A percentile compares a stretch with the other conserved stretches of the same genome.
Conservation (phyloP, 2,888 invertebrate species). For the Drosophila mercatorum region DNA sequence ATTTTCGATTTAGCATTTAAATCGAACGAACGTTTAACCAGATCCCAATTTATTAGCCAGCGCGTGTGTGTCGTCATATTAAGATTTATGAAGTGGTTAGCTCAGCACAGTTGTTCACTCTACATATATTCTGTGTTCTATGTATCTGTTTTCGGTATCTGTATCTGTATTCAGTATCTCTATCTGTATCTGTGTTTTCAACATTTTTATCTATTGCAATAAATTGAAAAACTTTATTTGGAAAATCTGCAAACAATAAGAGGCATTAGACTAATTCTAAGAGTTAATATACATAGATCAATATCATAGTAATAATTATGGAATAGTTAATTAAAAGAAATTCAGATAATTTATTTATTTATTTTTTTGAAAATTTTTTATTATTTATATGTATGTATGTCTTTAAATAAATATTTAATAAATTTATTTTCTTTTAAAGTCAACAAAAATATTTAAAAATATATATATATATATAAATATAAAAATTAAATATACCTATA, state of each 20-base stretch:
- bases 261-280: too few species aligned
- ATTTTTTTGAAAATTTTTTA: too few species aligned
- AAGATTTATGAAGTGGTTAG: conserved; percentile 60
- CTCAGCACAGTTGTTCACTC: conserved; percentile 46
- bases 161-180: background rate
- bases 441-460: too few species aligned
- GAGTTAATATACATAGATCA: too few species aligned
- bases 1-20: conserved; percentile 38
- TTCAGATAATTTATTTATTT: too few species aligned
- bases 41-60: conserved; percentile 44
- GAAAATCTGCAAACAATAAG: background rate
- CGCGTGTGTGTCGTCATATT: conserved; percentile 58
- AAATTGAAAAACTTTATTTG: conserved; percentile 1
- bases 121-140: background rate
- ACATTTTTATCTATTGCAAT: conserved; percentile 13
- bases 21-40: conserved; percentile 50
- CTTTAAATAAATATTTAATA: too few species aligned
- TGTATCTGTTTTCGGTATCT: background rate
- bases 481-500: too few species aligned
- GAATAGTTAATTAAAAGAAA: too few species aligned
- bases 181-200: background rate
- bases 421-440: too few species aligned
- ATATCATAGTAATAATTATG: too few species aligned
- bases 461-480: too few species aligned
- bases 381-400: too few species aligned